Percentiles rank a stretch among this genome's conserved stretches.
phyloP scores from a whole-genome alignment of 2,888 invertebrate species.

The Biston betularia region DNA sequence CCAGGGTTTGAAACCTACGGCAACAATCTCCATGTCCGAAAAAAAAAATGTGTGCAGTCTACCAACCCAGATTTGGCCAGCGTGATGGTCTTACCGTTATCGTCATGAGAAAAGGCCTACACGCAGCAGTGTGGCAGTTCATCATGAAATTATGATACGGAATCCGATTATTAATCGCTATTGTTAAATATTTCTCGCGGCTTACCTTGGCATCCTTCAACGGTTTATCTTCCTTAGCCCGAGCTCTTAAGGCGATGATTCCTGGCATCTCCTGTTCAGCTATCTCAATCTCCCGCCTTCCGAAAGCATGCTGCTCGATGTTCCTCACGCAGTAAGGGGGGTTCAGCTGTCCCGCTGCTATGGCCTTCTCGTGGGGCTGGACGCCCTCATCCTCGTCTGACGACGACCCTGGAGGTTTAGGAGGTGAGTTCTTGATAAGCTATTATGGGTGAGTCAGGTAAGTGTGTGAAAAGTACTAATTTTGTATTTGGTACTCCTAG shows the following conservation, averaged over 20 bases:
- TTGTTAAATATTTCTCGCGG: background rate
- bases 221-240: constrained; percentile 97
- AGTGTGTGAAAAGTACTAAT: too few relatives aligned
- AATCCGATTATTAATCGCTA: too few relatives aligned
- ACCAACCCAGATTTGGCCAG: too few relatives aligned
- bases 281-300: constrained; percentile 98
- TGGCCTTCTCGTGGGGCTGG: constrained; percentile 96
- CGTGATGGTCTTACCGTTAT: too few relatives aligned
- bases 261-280: constrained; percentile 99
- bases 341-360: constrained; percentile 93
- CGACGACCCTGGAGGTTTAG: constrained; percentile 90
- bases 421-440: constrained; percentile 8
- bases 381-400: constrained; percentile 95
- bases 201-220: constrained; percentile 95
- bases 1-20: too few relatives aligned
- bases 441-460: background rate
- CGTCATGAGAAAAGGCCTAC: too few relatives aligned
- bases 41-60: too few relatives aligned
- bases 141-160: too few relatives aligned
- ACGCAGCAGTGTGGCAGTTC: too few relatives aligned
- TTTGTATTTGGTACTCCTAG: too few relatives aligned
- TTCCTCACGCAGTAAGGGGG: constrained; percentile 98
- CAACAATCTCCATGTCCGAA: too few relatives aligned
- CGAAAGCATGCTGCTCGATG: constrained; percentile 96
- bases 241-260: constrained; percentile 96